These are phyloP conservation scores for Popillia japonica DNA, from an alignment of 1,140 invertebrate genomes.

Conservation along the genomic window DNA sequence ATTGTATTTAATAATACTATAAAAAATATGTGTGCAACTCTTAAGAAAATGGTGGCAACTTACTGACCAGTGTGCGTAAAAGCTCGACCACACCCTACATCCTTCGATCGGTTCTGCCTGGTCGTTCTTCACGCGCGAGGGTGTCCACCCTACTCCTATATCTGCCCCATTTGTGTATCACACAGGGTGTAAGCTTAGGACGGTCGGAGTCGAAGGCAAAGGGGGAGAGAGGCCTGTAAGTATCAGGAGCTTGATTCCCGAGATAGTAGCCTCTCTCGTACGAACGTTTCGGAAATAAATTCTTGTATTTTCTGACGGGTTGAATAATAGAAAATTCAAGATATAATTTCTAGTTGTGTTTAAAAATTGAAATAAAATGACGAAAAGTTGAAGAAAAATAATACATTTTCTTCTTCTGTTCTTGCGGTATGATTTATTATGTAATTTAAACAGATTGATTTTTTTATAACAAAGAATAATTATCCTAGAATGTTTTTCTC, in stretches of 20 bases:
- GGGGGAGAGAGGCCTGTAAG: neutral
- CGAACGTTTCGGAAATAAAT: too few species aligned
- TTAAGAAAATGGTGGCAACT: conserved; percentile 34
- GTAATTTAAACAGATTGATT: too few species aligned
- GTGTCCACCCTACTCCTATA: conserved; percentile 44
- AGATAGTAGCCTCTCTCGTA: neutral
- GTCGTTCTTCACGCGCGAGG: conserved; percentile 57
- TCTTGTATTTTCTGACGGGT: too few species aligned
- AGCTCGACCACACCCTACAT: conserved; percentile 59
- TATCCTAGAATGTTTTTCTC: too few species aligned
- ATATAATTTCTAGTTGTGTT: too few species aligned
- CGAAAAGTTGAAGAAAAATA: too few species aligned
- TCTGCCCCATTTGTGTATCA: conserved; percentile 39
- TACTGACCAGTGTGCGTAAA: conserved; percentile 55
- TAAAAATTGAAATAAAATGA: too few species aligned
- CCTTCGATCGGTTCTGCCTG: conserved; percentile 60
- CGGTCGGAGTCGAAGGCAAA: neutral
- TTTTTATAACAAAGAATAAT: too few species aligned
- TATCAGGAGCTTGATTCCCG: neutral
- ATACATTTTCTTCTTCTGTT: too few species aligned
- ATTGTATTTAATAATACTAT: too few species aligned
- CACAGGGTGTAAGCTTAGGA: conserved; percentile 17
- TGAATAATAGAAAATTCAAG: too few species aligned
- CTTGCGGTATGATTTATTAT: too few species aligned
- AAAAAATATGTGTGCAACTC: neutral